phyloP scores from a whole-genome alignment of 2,888 invertebrate species.

The Fragum fragum region DNA sequence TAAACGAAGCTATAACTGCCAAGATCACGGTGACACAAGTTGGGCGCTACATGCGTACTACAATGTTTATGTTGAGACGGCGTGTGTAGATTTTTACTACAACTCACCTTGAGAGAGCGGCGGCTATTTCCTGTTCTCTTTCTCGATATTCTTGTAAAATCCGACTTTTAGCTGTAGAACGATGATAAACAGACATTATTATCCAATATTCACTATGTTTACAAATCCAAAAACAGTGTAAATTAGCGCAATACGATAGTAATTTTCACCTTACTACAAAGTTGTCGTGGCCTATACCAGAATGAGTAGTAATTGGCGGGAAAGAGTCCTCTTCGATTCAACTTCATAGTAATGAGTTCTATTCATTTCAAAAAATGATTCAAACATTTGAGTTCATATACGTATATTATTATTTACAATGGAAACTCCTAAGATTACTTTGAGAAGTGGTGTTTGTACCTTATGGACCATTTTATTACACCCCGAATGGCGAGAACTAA shows the following conservation, averaged over 20 bases:
- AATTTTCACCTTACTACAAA: slow-evolving; percentile 74
- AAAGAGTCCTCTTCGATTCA: slow-evolving; percentile 84
- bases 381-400: no score
- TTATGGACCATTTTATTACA: no score
- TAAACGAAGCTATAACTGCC: not conserved
- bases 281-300: slow-evolving; percentile 79
- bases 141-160: slow-evolving; percentile 75
- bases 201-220: slow-evolving; percentile 37
- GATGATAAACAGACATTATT: slow-evolving; percentile 76
- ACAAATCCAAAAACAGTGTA: slow-evolving; percentile 52
- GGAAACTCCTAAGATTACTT: no score
- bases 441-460: no score
- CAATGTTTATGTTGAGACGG: slow-evolving; percentile 83
- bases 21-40: slow-evolving; percentile 50
- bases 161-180: slow-evolving; percentile 74
- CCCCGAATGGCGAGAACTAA: slow-evolving; percentile 57
- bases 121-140: slow-evolving; percentile 78
- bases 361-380: not conserved
- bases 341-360: slow-evolving; percentile 48
- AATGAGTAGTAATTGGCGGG: slow-evolving; percentile 86
- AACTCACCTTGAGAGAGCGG: slow-evolving; percentile 82
- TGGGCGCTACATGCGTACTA: slow-evolving; percentile 75
- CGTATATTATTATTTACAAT: no score
- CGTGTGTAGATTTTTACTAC: slow-evolving; percentile 81
- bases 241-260: slow-evolving; percentile 63